Base-by-base conservation (phyloP, 2,888 invertebrate genomes). In the Nezara viridula region DNA sequence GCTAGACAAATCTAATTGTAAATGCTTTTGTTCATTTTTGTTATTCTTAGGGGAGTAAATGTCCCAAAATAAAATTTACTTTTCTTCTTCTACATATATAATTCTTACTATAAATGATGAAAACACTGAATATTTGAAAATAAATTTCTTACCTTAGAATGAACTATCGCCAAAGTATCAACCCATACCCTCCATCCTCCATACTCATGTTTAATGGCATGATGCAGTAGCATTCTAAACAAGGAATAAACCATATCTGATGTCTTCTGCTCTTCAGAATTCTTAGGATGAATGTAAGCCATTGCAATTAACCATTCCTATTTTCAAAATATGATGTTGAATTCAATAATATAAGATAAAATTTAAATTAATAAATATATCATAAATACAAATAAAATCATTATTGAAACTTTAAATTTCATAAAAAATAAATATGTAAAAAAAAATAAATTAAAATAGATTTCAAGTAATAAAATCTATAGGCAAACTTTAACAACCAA, bases 111-210 rank as follows among this genome's bases (percentile, higher is more conserved):
- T 24, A 52, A 52, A 52, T 52, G 24, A 24, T 24, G 9, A 14
- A 52, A 27, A 60, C 10, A 27, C 27, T 19, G 32, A 32, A 66
- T n/a, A 55, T 24, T 50, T 44, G 21, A 44, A 66, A n/a, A 37
- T 14, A 86, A 49, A 66, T 55, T 27, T 91, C 92, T 92, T 92
- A 98, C 99, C 95, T 99, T 99, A 2, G 99, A 99, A 94, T 99
- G 99, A 2, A 99, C 98, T 92, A 99, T 99, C 81, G 99, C 99
- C 90, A 99, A 93, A 0, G 99, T 99, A 92, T 99, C 99, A 10
- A 99, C 99, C 99, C 99, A 99, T 32, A 99, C 99, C 90, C 99
- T 94, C 99, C 99, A 99, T 27, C 99, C 99, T 10, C 99, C 99
- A 92, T 98, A 99, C 93, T 99, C 99, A 92, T 98, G 98, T 92